Evolutionary conservation across 2,888 invertebrate species (phyloP).

Genomic region (Cephus nigrinus): DNA sequence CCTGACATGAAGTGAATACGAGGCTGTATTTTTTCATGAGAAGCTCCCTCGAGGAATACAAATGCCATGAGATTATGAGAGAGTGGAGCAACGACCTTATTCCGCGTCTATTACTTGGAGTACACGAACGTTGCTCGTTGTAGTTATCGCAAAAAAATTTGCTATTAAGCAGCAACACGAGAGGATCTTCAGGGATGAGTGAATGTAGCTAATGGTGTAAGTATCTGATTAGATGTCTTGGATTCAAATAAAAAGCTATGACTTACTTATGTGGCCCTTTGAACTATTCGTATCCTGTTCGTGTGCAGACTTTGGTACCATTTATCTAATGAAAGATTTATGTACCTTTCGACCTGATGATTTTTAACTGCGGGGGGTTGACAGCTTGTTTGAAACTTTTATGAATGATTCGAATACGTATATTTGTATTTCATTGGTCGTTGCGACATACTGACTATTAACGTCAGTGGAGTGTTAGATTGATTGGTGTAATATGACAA

Average conservation of each 20-base stretch:
- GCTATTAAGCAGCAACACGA: background rate
- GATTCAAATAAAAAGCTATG: background rate
- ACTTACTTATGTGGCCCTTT: background rate
- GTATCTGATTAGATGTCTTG: background rate
- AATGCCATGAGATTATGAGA: background rate
- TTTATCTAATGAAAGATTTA: background rate
- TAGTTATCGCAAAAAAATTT: conserved; percentile 2
- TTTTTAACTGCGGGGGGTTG: background rate
- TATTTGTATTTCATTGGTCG: background rate
- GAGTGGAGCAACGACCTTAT: conserved; percentile 1
- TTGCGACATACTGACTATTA: background rate
- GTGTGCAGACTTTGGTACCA: background rate
- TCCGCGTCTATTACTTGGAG: conserved; percentile 22
- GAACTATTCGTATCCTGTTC: background rate
- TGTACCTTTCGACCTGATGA: background rate
- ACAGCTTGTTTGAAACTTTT: background rate
- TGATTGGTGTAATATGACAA: background rate
- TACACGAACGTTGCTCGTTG: conserved; percentile 8
- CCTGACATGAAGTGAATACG: background rate
- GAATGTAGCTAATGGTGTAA: background rate
- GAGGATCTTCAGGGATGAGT: background rate
- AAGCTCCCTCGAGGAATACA: background rate
- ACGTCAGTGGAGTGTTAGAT: background rate
- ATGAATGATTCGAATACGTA: background rate
- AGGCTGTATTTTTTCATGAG: background rate